Evolutionary conservation across 2,888 invertebrate species (phyloP).

Genomic region (Dione juno): DNA sequence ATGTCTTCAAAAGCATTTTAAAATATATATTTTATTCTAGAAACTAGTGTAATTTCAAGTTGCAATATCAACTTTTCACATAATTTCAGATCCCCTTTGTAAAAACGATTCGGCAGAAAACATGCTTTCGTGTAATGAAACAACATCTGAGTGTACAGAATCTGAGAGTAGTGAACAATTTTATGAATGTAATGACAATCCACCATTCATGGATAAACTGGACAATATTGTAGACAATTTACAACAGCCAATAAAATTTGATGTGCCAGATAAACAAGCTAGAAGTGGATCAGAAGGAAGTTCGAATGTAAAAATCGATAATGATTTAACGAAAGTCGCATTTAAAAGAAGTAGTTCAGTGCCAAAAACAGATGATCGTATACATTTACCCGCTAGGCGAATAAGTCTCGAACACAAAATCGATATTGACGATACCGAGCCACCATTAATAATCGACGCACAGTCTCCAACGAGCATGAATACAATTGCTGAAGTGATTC

Average conservation of each 20-base stretch:
- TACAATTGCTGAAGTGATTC: conserved; percentile 77
- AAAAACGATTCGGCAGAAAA: conserved; percentile 80
- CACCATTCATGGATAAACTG: conserved; percentile 63
- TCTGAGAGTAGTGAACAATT: conserved; percentile 81
- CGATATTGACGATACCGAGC: conserved; percentile 80
- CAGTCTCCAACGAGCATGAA: conserved; percentile 77
- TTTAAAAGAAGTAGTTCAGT: conserved; percentile 76
- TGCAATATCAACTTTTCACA: neutral
- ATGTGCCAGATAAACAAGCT: conserved; percentile 63
- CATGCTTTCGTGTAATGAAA: conserved; percentile 79
- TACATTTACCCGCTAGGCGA: conserved; percentile 65
- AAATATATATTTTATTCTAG: no score
- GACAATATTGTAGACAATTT: conserved; percentile 64
- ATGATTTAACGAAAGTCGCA: conserved; percentile 72
- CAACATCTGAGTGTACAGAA: conserved; percentile 80
- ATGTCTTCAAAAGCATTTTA: no score
- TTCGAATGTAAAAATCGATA: conserved; percentile 67
- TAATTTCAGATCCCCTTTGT: conserved; percentile 68
- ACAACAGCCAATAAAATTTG: conserved; percentile 62
- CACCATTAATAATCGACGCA: conserved; percentile 76
- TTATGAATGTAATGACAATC: conserved; percentile 76
- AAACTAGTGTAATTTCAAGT: no score
- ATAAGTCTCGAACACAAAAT: conserved; percentile 80
- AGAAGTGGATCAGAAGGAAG: conserved; percentile 53
- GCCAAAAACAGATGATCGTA: conserved; percentile 71